Conservation (phyloP, 2,888 invertebrate species). For the Xestoiulus laeticollis region DNA sequence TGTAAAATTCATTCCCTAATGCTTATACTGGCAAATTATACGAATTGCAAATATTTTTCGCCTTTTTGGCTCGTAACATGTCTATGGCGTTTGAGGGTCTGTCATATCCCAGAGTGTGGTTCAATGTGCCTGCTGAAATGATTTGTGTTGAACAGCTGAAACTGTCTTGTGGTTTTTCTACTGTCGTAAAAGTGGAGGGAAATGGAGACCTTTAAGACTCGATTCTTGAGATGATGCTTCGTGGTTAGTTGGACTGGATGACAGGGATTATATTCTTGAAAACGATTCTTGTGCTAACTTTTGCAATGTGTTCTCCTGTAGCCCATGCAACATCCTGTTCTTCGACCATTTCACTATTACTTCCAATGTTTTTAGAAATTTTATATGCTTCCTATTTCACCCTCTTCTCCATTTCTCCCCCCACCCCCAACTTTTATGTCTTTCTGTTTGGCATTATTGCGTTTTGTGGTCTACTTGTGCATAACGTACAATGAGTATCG, state of each 20-base stretch:
- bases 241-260: not conserved
- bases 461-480: not conserved
- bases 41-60: not conserved
- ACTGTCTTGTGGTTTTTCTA: slow-evolving; percentile 45
- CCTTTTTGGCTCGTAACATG: slow-evolving; percentile 5
- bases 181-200: slow-evolving; percentile 5
- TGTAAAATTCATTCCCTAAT: not conserved
- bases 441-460: slow-evolving; percentile 26
- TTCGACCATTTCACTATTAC: not conserved
- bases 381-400: not conserved
- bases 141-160: slow-evolving; percentile 45
- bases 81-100: not conserved
- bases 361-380: slow-evolving; percentile 15
- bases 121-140: slow-evolving; percentile 23
- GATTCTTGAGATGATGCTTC: not conserved
- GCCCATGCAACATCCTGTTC: slow-evolving; percentile 17
- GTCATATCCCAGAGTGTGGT: not conserved
- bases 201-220: slow-evolving; percentile 22
- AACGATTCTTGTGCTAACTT: not conserved
- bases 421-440: too few relatives aligned
- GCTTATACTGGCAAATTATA: not conserved
- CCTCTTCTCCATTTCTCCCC: not conserved
- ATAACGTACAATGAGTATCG: not conserved
- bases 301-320: not conserved
- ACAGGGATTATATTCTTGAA: slow-evolving; percentile 2